Evolutionary conservation across 2,797 vertebrate genomes (phyloP).

Genomic region (Xiphorhynchus erythropygius): DNA sequence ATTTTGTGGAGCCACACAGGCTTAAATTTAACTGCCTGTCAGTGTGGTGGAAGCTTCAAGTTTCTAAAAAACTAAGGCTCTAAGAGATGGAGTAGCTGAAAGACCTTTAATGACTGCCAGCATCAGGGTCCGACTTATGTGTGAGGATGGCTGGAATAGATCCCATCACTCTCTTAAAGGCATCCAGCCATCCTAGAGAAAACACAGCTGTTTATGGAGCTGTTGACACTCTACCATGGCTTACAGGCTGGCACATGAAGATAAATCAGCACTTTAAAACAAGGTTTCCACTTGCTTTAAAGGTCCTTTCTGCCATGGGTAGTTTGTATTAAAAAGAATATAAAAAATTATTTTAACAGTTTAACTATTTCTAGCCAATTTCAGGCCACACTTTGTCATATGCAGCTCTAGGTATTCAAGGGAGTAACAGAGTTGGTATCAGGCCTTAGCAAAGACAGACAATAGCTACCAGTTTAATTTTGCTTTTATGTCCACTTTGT

Average conservation of each 20-base stretch:
- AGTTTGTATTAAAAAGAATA: not conserved
- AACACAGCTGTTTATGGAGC: not conserved
- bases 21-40: not conserved
- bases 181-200: not conserved
- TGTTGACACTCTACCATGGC: accelerated
- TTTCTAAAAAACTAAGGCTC: not conserved
- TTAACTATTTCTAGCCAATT: not conserved
- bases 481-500: not conserved
- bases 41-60: not conserved
- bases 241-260: not conserved
- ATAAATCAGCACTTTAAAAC: not conserved
- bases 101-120: not conserved
- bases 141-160: not conserved
- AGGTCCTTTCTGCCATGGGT: not conserved
- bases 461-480: not conserved
- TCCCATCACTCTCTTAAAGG: not conserved
- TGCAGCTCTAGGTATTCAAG: not conserved
- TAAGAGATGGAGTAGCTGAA: not conserved
- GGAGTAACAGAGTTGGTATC: not conserved
- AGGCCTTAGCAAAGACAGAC: not conserved
- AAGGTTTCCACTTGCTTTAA: not conserved
- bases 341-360: not conserved
- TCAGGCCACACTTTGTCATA: not conserved
- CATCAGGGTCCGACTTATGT: accelerated
- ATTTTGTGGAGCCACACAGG: not conserved